These are phyloP conservation scores for Tetheella fluctuosa DNA, from an alignment of 2,888 invertebrate species.

Conservation along the genomic window DNA sequence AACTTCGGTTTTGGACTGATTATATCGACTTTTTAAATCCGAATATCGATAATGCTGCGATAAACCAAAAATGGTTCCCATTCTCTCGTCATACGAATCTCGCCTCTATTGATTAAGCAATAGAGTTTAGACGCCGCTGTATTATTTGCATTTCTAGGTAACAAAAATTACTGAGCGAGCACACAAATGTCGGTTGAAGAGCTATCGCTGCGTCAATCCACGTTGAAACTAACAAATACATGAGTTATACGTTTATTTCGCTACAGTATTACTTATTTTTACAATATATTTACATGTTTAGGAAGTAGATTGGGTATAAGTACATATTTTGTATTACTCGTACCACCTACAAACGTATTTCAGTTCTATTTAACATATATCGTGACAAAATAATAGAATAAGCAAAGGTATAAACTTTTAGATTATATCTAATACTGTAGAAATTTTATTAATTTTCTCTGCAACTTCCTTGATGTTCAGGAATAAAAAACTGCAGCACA, in stretches of 20 bases:
- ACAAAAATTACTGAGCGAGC: background rate
- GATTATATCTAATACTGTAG: too few species aligned
- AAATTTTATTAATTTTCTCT: too few species aligned
- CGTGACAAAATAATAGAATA: too few species aligned
- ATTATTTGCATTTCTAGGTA: conserved; percentile 1
- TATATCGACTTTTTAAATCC: background rate
- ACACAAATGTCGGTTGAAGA: conserved; percentile 40
- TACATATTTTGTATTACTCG: background rate
- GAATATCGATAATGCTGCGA: background rate
- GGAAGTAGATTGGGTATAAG: background rate
- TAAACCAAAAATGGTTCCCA: background rate
- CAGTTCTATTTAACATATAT: background rate
- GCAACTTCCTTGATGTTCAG: background rate
- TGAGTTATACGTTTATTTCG: background rate
- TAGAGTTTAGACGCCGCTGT: conserved; percentile 4
- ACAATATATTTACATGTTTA: background rate
- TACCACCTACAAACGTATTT: background rate
- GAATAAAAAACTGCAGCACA: background rate
- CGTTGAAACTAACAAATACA: background rate
- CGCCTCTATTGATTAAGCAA: background rate
- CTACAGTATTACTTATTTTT: background rate
- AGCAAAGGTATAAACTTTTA: too few species aligned
- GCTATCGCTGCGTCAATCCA: conserved; percentile 40
- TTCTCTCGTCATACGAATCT: conserved; percentile 1
- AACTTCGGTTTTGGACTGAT: background rate